Evolutionary conservation across 2,797 vertebrate genomes (phyloP).

Genomic region (Arrhamphus sclerolepis): DNA sequence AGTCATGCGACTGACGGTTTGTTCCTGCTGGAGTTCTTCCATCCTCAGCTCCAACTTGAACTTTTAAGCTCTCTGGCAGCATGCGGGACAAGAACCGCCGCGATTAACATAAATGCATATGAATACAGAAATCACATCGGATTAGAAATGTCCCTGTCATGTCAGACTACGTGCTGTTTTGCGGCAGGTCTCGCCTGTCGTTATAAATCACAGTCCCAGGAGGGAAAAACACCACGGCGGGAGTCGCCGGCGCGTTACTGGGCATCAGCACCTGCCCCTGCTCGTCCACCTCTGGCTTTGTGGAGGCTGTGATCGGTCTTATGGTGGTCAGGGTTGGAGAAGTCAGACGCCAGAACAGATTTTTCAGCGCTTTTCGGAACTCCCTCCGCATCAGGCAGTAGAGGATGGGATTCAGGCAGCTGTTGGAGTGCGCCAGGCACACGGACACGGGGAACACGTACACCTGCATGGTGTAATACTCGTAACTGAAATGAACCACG

Average conservation of each 20-base stretch:
- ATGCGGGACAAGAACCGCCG: too few species aligned
- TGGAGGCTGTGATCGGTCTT: constrained; percentile 87
- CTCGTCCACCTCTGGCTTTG: constrained; percentile 86
- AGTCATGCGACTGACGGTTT: too few species aligned
- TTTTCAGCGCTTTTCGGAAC: constrained; percentile 92
- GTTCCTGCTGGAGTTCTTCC: too few species aligned
- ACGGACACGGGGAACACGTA: constrained; percentile 93
- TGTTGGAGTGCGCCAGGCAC: constrained; percentile 96
- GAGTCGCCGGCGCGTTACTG: constrained; percentile 57
- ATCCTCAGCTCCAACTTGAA: too few species aligned
- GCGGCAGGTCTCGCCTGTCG: constrained; percentile 83
- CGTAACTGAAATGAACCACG: constrained; percentile 88
- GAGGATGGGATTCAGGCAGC: constrained; percentile 94
- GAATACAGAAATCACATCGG: not conserved
- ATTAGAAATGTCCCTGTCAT: too few species aligned
- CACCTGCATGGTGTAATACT: constrained; percentile 91
- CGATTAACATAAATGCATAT: not conserved
- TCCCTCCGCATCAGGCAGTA: constrained; percentile 95
- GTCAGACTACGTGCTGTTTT: constrained; percentile 75
- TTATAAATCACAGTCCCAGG: constrained; percentile 86
- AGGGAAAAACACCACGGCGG: constrained; percentile 80
- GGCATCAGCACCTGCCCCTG: constrained; percentile 76
- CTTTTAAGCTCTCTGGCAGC: too few species aligned
- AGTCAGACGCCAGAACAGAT: constrained; percentile 88
- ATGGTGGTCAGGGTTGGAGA: constrained; percentile 85